Conservation (phyloP, 2,797 vertebrate species). For the Sebastes matsubarae region DNA sequence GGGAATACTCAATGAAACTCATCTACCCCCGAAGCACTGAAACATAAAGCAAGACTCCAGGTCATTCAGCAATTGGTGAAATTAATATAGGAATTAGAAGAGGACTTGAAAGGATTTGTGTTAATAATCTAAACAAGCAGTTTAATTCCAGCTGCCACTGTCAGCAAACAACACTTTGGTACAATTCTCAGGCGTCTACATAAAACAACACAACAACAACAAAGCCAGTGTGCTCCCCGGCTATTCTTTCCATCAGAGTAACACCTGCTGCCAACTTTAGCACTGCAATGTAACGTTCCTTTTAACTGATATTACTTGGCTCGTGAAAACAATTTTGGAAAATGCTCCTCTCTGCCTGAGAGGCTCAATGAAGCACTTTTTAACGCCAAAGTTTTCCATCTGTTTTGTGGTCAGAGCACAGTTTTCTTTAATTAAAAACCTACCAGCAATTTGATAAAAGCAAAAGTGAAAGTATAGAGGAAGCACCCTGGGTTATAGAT, state of each 20-base stretch:
- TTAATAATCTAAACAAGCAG: neutral
- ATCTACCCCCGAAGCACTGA: neutral
- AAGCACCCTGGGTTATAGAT: neutral
- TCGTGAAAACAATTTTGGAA: neutral
- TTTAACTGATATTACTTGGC: neutral
- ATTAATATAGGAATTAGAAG: neutral
- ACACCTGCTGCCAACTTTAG: slow-evolving; percentile 17
- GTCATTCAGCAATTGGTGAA: neutral
- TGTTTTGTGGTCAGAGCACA: neutral
- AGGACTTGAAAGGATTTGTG: neutral
- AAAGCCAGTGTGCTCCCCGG: neutral
- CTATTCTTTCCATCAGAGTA: neutral
- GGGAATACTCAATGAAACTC: neutral
- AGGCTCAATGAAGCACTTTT: slow-evolving; percentile 5
- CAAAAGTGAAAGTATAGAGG: neutral
- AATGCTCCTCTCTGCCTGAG: neutral
- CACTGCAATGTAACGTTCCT: neutral
- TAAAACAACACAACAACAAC: slow-evolving; percentile 2
- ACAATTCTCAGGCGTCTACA: neutral
- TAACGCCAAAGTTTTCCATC: slow-evolving; percentile 11
- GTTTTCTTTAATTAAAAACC: slow-evolving; percentile 24
- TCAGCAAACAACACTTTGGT: neutral
- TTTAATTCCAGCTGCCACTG: slow-evolving; percentile 11
- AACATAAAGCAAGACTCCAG: neutral
- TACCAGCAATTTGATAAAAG: neutral